A percentile compares a stretch with the other conserved stretches of the same genome.
phyloP scores from a whole-genome alignment of 2,113 vertebrate genomes.

The Ctenodactylus gundi region DNA sequence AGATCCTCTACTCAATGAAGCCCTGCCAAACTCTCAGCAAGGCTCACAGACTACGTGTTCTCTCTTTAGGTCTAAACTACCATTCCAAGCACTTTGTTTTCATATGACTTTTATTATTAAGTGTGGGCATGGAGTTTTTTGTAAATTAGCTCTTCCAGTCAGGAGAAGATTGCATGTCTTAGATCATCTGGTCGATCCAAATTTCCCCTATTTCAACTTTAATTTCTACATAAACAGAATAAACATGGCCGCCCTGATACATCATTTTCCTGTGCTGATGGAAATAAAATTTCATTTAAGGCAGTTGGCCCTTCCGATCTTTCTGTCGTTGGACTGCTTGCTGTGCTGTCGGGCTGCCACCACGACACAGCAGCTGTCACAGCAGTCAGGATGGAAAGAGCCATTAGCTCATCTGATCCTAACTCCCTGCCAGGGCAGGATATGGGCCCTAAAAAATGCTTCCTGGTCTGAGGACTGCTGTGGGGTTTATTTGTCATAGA shows the following conservation, averaged over 20 bases:
- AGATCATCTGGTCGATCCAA: not conserved
- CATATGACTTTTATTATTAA: not conserved
- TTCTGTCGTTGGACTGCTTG: not conserved
- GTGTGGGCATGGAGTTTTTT: not conserved
- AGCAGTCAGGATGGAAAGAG: slow-evolving; percentile 47
- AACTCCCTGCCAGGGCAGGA: slow-evolving; percentile 70
- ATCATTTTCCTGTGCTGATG: slow-evolving; percentile 13
- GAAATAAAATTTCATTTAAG: not conserved
- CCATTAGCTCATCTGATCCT: slow-evolving; percentile 69
- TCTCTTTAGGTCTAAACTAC: not conserved
- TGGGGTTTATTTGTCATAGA: slow-evolving; percentile 64
- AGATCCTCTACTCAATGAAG: not conserved
- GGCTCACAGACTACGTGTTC: not conserved
- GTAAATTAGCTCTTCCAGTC: not conserved
- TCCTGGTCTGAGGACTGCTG: slow-evolving; percentile 61
- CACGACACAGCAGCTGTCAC: slow-evolving; percentile 29
- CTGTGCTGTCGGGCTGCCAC: not conserved
- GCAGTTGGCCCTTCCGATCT: not conserved
- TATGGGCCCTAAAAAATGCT: slow-evolving; percentile 57
- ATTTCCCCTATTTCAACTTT: not conserved
- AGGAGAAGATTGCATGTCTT: not conserved
- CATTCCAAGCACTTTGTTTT: not conserved
- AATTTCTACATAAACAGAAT: not conserved
- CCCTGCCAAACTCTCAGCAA: not conserved
- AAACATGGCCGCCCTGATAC: not conserved